Base-by-base conservation (phyloP, 2,113 vertebrate species). In the Jaculus jaculus region DNA sequence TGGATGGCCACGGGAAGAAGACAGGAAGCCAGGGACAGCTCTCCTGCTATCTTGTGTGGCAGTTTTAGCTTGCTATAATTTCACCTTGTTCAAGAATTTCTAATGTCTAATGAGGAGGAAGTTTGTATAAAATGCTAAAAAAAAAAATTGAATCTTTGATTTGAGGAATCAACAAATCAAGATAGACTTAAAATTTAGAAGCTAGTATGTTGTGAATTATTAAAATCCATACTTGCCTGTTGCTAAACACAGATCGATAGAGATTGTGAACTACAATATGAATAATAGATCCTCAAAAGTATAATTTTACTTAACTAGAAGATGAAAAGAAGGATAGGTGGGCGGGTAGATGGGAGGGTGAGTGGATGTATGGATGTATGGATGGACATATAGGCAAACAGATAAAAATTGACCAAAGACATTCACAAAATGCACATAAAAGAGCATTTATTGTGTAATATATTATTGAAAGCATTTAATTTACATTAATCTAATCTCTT, bases 31-130 rank as follows among this genome's bases (percentile, higher is more conserved):
- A 20, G 21, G 21, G 23, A 34, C 69, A 61, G 60, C 30, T 51
- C 28, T n/a, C 47, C 26, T 7, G 8, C n/a, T 78, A 26, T 47
- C 63, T 20, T 4, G 3, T 32, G n/a, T 10, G 13, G 17, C 15
- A 60, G 47, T 75, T 72, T 75, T 32, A 72, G 47, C 93, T 90
- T 65, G 42, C 58, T 89, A 2, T n/a, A 63, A 86, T 83, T 95
- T 92, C 66, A 60, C 11, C 66, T 63, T 84, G 61, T 78, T 71
- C 30, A 20, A 26, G 78, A 28, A 51, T 66, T 68, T 82, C 9
- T 68, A 10, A 16, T 54, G 54, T 78, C 65, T 47, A 30, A 78
- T 54, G 23, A 30, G 28, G n/a, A 84, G 15, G 39, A 12, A 20
- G 0, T 54, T 21, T 77, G 16, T 37, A 32, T 60, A 79, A 85